Conservation (phyloP, 2,113 vertebrate genomes). For the Mirza zaza region DNA sequence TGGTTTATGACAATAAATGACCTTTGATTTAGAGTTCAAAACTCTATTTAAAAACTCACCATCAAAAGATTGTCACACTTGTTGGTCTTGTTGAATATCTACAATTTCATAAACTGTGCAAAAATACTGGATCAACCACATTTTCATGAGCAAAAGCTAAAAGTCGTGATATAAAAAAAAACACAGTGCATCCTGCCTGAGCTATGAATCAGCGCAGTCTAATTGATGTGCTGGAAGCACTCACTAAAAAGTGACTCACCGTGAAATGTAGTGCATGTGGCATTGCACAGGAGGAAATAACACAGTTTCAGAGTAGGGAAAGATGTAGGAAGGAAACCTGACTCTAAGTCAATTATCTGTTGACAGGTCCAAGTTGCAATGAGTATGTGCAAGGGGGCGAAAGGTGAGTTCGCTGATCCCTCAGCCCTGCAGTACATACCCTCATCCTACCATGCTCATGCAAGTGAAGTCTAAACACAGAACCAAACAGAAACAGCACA, state of each 20-base stretch:
- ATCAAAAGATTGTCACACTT: background rate
- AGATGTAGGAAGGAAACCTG: background rate
- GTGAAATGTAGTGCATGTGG: background rate
- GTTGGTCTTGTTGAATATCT: background rate
- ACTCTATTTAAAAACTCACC: background rate
- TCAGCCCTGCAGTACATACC: fast-evolving
- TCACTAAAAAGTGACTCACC: background rate
- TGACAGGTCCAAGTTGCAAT: fast-evolving
- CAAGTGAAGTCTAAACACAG: background rate
- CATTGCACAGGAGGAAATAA: background rate
- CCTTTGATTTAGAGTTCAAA: background rate
- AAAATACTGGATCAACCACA: background rate
- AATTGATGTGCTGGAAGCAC: background rate
- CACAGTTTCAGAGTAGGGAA: background rate
- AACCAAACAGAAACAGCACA: no score
- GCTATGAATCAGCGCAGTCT: background rate
- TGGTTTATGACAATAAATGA: background rate
- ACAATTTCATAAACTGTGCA: background rate
- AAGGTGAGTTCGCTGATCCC: background rate
- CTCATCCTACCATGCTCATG: no score
- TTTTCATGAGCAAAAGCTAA: background rate
- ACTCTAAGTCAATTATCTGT: background rate
- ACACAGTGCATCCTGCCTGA: fast-evolving
- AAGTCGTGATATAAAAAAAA: background rate
- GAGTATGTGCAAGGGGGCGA: fast-evolving